These are phyloP conservation scores for Ariopsis seemanni DNA, from an alignment of 2,113 vertebrate species.

Conservation along the genomic window DNA sequence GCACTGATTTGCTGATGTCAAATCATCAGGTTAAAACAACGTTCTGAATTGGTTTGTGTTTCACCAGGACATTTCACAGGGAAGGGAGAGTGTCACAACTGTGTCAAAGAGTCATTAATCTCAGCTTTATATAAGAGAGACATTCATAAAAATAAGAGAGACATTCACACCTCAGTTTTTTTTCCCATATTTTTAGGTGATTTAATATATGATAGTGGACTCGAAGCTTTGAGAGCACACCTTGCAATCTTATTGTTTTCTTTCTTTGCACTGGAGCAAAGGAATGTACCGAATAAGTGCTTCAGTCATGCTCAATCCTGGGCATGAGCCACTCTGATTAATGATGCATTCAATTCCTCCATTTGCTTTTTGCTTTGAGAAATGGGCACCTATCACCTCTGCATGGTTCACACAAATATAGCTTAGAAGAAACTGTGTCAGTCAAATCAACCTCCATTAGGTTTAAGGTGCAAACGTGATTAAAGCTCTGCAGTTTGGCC, in stretches of 20 bases:
- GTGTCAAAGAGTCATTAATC: neutral
- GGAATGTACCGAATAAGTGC: neutral
- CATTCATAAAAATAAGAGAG: neutral
- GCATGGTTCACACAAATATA: slow-evolving; percentile 1
- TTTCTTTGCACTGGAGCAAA: neutral
- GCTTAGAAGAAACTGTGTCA: neutral
- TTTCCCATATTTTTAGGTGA: neutral
- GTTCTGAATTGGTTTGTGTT: neutral
- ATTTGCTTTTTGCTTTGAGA: neutral
- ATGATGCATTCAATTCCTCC: neutral
- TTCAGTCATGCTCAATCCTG: slow-evolving; percentile 1
- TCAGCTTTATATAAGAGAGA: neutral
- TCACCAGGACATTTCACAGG: neutral
- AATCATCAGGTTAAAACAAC: neutral
- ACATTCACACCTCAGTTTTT: neutral
- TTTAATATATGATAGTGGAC: neutral
- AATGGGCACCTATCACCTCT: neutral
- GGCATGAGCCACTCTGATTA: neutral
- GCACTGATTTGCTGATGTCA: neutral
- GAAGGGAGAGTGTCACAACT: neutral
- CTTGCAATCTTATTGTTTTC: neutral
- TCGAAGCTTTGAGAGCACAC: neutral
- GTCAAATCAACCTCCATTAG: neutral
- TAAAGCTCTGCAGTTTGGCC: neutral
- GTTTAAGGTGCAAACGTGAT: neutral